Base-by-base conservation (phyloP, 92 coral and sea anemone genomes). In the Nematostella vectensis region DNA sequence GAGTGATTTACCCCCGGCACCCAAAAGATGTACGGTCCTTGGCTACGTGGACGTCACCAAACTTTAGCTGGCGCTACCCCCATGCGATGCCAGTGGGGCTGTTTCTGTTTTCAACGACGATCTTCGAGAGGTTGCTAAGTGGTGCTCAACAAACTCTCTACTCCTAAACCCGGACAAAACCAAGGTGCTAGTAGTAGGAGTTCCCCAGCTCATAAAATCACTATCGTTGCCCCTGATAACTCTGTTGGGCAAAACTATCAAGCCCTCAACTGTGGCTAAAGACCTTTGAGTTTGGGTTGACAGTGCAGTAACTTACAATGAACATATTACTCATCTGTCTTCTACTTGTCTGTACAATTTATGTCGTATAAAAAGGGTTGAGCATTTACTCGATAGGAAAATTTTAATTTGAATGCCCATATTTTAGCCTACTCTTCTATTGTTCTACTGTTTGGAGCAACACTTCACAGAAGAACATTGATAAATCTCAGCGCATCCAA, bases 361-460 rank as follows among this genome's bases (percentile, higher is more conserved):
- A 26, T 37, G 21, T 30, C 42, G 56, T 44, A 71, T 77, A 9
- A 77, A 71, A 33, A 70, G 83, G 52, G 58, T 77, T 27, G 70
- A 77, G 57, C 78, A 77, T 36, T 48, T 69, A 2, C 40, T 76
- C 20, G 83, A 69, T 36, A 62, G 29, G 20, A 69, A 61, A 27
- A 69, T 72, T 30, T 61, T 76, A 3, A 22, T 61, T 27, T 33
- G n/a, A n/a, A n/a, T n/a, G n/a, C n/a, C n/a, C n/a, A n/a, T n/a
- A n/a, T n/a, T n/a, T 67, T 42, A 60, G 65, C 40, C 58, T 40
- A 55, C 21, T 76, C 31, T 61, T 76, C 33, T 62, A 70, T 33
- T 76, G 83, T 29, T 76, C 78, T 12, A 50, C 83, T 1, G 65
- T 76, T 6, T 69, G 83, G 77, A 26, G 55, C 37, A 75, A 69